Percentiles rank a stretch among this genome's conserved stretches.
phyloP scores from a whole-genome alignment of 2,888 invertebrate genomes.

The Orthonevra nobilis region DNA sequence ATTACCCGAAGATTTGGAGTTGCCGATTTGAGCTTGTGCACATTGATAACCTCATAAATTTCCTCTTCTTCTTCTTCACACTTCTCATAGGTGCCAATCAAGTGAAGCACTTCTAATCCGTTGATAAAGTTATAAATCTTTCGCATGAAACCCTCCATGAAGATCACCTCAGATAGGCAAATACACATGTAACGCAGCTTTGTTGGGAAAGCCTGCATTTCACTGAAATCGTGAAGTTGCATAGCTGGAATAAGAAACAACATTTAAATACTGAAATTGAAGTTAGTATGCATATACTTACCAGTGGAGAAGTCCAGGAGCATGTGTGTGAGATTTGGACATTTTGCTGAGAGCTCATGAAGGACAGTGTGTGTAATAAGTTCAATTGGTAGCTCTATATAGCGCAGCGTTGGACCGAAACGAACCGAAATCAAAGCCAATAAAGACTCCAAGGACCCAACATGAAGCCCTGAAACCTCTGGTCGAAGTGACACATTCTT shows the following conservation, averaged over 20 bases:
- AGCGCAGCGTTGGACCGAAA: slow-evolving; percentile 92
- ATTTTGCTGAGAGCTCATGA: slow-evolving; percentile 97
- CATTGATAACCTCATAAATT: slow-evolving; percentile 99
- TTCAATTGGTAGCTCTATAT: slow-evolving; percentile 97
- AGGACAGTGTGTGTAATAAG: slow-evolving; percentile 97
- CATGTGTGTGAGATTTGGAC: slow-evolving; percentile 97
- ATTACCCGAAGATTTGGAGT: slow-evolving; percentile 98
- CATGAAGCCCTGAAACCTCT: slow-evolving; percentile 91
- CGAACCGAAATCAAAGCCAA: slow-evolving; percentile 92
- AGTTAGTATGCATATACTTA: slow-evolving; percentile 72
- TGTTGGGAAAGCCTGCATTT: slow-evolving; percentile 98
- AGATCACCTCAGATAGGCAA: slow-evolving; percentile 99
- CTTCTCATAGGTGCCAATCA: slow-evolving; percentile 98
- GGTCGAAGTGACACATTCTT: slow-evolving; percentile 97
- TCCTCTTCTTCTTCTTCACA: slow-evolving; percentile 99
- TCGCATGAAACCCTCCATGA: slow-evolving; percentile 99
- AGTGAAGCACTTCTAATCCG: slow-evolving; percentile 95
- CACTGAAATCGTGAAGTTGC: slow-evolving; percentile 99
- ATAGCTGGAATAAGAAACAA: slow-evolving; percentile 84
- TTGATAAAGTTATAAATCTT: slow-evolving; percentile 99
- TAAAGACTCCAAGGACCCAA: slow-evolving; percentile 91
- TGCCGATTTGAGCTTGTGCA: slow-evolving; percentile 98
- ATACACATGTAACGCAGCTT: slow-evolving; percentile 97
- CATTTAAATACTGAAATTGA: neutral
- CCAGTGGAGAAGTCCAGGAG: slow-evolving; percentile 97